Evolutionary conservation across 1,140 invertebrate genomes (phyloP).

Genomic region (Andrena cerasifolii): DNA sequence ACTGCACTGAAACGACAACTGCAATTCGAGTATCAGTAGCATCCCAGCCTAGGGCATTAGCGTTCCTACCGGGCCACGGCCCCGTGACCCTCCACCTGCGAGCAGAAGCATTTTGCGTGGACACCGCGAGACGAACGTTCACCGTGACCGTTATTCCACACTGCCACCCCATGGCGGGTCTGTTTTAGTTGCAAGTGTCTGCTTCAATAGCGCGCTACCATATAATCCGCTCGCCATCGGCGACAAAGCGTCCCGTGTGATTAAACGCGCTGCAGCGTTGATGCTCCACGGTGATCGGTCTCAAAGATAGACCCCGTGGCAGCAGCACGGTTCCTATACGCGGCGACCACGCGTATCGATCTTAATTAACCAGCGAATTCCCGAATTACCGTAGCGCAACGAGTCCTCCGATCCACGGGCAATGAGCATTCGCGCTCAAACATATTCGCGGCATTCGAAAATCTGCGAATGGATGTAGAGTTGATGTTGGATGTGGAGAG

Average conservation of each 20-base stretch:
- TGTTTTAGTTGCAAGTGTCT: too few relatives aligned
- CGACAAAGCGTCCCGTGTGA: background rate
- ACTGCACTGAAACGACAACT: slow-evolving; percentile 79
- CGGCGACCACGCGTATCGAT: background rate
- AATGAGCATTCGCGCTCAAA: too few relatives aligned
- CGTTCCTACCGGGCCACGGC: background rate
- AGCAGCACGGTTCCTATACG: too few relatives aligned
- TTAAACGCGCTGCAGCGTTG: background rate
- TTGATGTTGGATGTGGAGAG: too few relatives aligned
- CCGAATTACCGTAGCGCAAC: slow-evolving; percentile 25
- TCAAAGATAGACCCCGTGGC: too few relatives aligned
- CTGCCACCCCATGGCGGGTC: too few relatives aligned
- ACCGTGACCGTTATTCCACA: too few relatives aligned
- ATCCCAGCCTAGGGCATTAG: background rate
- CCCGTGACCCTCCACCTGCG: background rate
- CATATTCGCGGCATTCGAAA: too few relatives aligned
- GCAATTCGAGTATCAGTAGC: slow-evolving; percentile 67
- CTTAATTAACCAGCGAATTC: slow-evolving; percentile 39
- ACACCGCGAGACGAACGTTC: slow-evolving; percentile 21
- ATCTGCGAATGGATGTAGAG: too few relatives aligned
- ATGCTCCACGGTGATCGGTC: slow-evolving; percentile 27
- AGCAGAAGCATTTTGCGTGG: background rate
- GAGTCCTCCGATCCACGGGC: slow-evolving; percentile 28
- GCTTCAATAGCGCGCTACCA: too few relatives aligned
- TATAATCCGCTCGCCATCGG: background rate